phyloP scores from a whole-genome alignment of 2,113 vertebrate species.

The Macroglossus sobrinus region DNA sequence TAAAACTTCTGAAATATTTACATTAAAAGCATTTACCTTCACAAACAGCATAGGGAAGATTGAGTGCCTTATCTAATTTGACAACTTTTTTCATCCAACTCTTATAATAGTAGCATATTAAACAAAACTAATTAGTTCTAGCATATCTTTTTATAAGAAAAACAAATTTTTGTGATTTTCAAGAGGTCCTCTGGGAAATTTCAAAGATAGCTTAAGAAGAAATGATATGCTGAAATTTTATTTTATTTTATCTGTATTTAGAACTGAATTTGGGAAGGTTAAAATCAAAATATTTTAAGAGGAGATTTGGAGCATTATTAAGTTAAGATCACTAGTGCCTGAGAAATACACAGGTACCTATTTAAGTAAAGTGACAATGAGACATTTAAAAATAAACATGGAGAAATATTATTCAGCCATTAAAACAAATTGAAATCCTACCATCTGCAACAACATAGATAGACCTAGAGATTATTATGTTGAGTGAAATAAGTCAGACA shows the following conservation, averaged over 20 bases:
- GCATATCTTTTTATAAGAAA: not conserved
- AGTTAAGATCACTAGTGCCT: not conserved
- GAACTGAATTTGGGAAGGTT: not conserved
- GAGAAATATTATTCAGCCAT: no score
- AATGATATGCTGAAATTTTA: not conserved
- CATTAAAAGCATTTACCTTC: not conserved
- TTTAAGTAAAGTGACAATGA: not conserved
- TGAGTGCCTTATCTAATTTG: not conserved
- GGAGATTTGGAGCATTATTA: not conserved
- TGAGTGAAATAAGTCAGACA: no score
- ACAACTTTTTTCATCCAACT: not conserved
- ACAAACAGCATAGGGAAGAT: not conserved
- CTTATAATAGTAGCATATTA: not conserved
- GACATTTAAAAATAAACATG: not conserved
- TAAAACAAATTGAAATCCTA: no score
- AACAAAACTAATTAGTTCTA: not conserved
- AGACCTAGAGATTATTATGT: no score
- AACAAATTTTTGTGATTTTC: not conserved
- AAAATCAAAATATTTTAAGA: constrained; percentile 3
- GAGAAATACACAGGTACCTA: not conserved
- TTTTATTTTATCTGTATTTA: not conserved
- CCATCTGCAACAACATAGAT: no score
- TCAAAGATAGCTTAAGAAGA: not conserved
- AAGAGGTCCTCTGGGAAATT: not conserved
- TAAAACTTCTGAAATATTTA: not conserved